Evolutionary conservation across 2,888 invertebrate species (phyloP), one percentile per base, ranked within the genome.

Genomic region (Ophion costatus): DNA sequence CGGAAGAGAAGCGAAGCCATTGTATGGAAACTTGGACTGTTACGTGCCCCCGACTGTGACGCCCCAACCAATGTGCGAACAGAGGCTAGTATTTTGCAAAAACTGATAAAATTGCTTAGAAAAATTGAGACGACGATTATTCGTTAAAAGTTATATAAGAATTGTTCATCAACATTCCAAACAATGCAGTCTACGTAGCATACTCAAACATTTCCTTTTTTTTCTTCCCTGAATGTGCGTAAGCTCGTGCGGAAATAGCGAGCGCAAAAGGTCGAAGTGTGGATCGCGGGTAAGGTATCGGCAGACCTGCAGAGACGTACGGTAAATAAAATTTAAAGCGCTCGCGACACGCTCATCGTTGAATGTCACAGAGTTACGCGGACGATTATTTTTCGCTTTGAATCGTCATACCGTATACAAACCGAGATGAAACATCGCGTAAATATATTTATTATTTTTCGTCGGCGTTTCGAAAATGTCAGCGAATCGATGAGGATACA

Each of bases 41-140:
- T 75, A 56, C 38, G 56, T 24, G 74, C 45, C 57, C 86, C 71
- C 73, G 85, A 84, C 77, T 83, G 86, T 87, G 86, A 87, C 85
- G 66, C 38, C 51, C 56, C 80, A 79, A 73, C 77, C 80, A 71
- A 85, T 70, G 67, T 63, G 71, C 73, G 33, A 56, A 9, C 20
- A 42, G 9, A 14, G 24, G 45, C 45, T 4, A 17, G n/a, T 9
- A 29, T n/a, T 29, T 9, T 22, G 11, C 17, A 10, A 57, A 57
- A 11, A 33, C 14, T 10, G 10, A 71, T 56, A 9, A 17, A 61
- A 74, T 74, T 0, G n/a, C 11, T 63, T 11, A 10, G 45, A 38
- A 51, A 74, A 42, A 61, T 51, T 3, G 17, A 3, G 51, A 4
- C 10, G 20, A 38, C 38, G 38, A 67, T 67, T 42, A 22, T 42